Evolutionary conservation across 2,797 vertebrate species (phyloP), one percentile per base, ranked within the genome.

Genomic region (Acestrorhynchus altus): DNA sequence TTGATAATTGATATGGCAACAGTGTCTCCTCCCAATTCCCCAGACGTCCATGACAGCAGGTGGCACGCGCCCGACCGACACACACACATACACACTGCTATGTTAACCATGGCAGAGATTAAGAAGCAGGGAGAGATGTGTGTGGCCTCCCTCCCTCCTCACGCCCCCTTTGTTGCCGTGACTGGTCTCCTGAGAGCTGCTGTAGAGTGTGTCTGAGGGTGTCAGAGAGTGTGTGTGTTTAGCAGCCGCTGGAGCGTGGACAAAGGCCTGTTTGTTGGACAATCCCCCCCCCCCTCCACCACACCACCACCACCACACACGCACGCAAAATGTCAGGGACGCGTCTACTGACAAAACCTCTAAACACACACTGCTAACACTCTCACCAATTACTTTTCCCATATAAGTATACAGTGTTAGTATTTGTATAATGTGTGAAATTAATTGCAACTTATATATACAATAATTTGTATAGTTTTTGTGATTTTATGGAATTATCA

Each of bases 1-100:
- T 90, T 91, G 90, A 93, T 92, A 92, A 93, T 90, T 91, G 91
- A 90, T 91, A 90, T 86, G 79, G 84, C 84, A 87, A 89, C 92
- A 92, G 89, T 88, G 81, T 89, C 78, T 2, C 80, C 71, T 85
- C 39, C 80, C 78, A 89, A 90, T 92, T 92, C 91, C 90, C 92
- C 89, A 87, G 90, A 87, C 86, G 87, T 84, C 88, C 86, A 69
- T 77, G 91, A 87, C 91, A 91, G 94, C 94, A 94, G 94, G 93
- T 93, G 93, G 92, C 91, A 90, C 89, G 88, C 86, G 88, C 87
- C 84, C 88, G 84, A 76, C 85, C 72, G 72, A 49, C 85, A 76
- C 87, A 84, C 56, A 35, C 31, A 35, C 31, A 35, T 35, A 16
- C 70, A 61, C 47, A 11, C 40, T 26, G 56, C 66, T 72, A 11